Evolutionary conservation across 2,888 invertebrate species (phyloP).

Genomic region (Ormyrus labotus): DNA sequence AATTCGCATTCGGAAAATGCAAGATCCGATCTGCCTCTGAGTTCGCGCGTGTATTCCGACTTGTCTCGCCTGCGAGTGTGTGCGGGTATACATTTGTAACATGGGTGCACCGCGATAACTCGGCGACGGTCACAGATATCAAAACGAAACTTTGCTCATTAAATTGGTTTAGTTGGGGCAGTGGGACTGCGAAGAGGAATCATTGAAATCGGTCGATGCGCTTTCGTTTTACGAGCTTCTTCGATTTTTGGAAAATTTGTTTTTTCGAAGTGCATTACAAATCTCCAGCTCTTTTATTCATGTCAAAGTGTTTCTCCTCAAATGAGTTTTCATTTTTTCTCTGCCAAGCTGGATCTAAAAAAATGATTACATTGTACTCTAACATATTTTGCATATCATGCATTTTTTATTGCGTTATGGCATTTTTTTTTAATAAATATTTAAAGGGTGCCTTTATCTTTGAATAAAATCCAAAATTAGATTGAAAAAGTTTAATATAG

Average conservation of each 20-base stretch:
- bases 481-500: not conserved
- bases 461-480: not conserved
- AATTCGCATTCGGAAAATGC: too few species aligned
- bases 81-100: too few species aligned
- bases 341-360: too few species aligned
- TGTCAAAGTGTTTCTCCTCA: too few species aligned
- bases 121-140: slow-evolving; percentile 7
- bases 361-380: slow-evolving; percentile 1
- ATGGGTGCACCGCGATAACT: not conserved
- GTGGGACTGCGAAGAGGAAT: not conserved
- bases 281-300: not conserved
- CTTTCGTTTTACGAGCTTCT: slow-evolving; percentile 22
- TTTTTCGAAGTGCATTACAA: slow-evolving; percentile 26
- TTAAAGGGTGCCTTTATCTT: too few species aligned
- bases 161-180: slow-evolving; percentile 2
- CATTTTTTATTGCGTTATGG: not conserved
- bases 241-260: not conserved
- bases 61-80: too few species aligned
- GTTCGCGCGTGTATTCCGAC: too few species aligned
- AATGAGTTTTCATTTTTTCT: too few species aligned
- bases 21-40: too few species aligned
- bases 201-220: slow-evolving; percentile 25
- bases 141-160: slow-evolving; percentile 40
- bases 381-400: not conserved
- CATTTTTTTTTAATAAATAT: not conserved